phyloP scores from a whole-genome alignment of 1,140 invertebrate species.

The Musca domestica region DNA sequence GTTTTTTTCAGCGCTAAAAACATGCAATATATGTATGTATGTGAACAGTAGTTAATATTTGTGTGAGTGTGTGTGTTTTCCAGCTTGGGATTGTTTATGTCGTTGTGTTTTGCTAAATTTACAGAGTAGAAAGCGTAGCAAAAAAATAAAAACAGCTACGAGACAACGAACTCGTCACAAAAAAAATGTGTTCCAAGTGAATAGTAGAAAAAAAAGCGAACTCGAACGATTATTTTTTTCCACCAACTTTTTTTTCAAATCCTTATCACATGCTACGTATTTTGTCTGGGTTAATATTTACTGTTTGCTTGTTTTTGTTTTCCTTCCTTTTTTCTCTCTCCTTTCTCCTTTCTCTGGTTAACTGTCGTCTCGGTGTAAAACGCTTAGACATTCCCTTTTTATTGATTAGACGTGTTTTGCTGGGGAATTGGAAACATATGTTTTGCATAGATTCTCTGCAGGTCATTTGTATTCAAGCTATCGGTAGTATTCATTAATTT shows the following conservation, averaged over 20 bases:
- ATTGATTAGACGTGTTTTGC: no score
- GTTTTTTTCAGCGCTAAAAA: no score
- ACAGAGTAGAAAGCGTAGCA: neutral
- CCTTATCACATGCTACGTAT: constrained; percentile 10
- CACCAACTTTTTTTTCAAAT: neutral
- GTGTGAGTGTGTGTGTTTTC: no score
- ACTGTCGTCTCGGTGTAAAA: neutral
- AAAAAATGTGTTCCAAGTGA: constrained; percentile 1
- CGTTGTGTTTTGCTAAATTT: no score
- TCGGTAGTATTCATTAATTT: no score
- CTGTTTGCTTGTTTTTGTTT: constrained; percentile 3
- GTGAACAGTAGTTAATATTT: no score
- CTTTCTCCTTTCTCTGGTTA: neutral
- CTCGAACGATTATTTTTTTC: neutral
- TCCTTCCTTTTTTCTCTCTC: neutral
- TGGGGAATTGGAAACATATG: neutral
- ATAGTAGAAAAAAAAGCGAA: neutral
- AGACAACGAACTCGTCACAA: neutral
- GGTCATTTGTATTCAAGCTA: no score
- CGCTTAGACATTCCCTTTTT: neutral
- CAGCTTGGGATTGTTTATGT: no score
- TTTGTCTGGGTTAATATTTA: constrained; percentile 21
- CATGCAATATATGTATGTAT: no score
- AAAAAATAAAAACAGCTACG: neutral
- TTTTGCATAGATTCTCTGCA: neutral